These are phyloP conservation scores for Scaeva pyrastri DNA, from an alignment of 2,888 invertebrate species.

Conservation along the genomic window DNA sequence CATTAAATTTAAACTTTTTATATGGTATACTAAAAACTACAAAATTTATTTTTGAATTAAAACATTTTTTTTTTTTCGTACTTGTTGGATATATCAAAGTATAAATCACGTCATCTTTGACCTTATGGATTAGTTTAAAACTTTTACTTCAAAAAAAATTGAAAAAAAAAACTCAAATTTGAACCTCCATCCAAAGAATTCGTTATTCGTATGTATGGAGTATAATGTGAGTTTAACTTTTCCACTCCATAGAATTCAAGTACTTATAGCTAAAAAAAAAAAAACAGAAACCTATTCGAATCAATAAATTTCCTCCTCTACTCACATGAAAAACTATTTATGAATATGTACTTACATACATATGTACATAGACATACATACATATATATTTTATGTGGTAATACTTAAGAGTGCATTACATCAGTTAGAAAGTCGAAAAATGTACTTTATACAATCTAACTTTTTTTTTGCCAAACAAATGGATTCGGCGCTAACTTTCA, in stretches of 20 bases:
- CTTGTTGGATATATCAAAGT: not conserved
- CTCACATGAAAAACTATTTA: slow-evolving; percentile 6
- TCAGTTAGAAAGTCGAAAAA: not conserved
- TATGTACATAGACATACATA: not conserved
- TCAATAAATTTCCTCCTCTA: slow-evolving; percentile 17
- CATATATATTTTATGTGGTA: too few species aligned
- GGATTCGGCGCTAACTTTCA: not conserved
- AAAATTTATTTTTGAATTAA: slow-evolving; percentile 12
- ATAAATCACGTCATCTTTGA: slow-evolving; percentile 28
- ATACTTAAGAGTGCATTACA: not conserved
- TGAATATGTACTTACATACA: not conserved
- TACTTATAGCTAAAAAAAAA: slow-evolving; percentile 1
- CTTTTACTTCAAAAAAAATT: not conserved
- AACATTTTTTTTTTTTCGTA: not conserved
- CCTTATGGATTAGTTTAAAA: slow-evolving; percentile 34
- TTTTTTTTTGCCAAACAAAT: not conserved
- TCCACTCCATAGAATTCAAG: slow-evolving; percentile 1
- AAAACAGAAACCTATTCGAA: not conserved
- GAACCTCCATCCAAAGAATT: not conserved
- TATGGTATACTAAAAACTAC: not conserved
- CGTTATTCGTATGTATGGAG: not conserved
- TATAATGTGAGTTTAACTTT: not conserved
- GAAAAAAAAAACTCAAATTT: not conserved
- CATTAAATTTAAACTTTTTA: slow-evolving; percentile 10
- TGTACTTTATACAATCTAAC: slow-evolving; percentile 1